Evolutionary conservation across 2,888 invertebrate species (phyloP), one percentile per base, ranked within the genome.

Genomic region (Timandra comae): DNA sequence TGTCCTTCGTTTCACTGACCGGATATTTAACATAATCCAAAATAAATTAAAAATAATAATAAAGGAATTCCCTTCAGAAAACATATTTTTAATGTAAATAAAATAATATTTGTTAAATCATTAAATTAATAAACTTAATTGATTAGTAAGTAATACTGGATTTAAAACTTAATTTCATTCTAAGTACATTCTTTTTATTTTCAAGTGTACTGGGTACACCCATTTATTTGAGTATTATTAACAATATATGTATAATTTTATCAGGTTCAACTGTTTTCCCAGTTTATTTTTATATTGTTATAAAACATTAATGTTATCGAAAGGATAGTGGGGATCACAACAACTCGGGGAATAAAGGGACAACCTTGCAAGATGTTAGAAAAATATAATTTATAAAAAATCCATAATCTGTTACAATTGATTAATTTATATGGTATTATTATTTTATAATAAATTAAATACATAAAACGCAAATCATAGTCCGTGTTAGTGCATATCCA

Each of bases 401-500:
- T 61, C 30, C 41, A 56, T 56, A 57, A 47, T 54, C 43, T 58
- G 54, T 57, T 49, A 69, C 61, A 65, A 59, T 53, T 58, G 50
- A 53, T 34, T 43, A 52, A 47, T 41, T 41, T 45, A 43, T 43
- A 39, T 28, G n/a, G n/a, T n/a, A 29, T 28, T 35, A 35, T 26
- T 32, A 28, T n/a, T n/a, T n/a, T n/a, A 35, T 30, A 10, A 9
- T 8, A 35, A 38, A 38, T 30, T 29, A 16, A 6, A 41, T 40
- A 48, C 43, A 41, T 35, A 34, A n/a, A 12, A 11, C 56, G 40
- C 36, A 30, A 24, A 7, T 24, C 24, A 11, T 9, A 22, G 2
- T 24, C 11, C 54, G 52, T 62, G 73, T 79, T 77, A 78, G 75
- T 75, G 63, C 65, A 63, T 62, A 63, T 64, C 54, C 63, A 66